A percentile compares a stretch with the other conserved stretches of the same genome.
These are phyloP conservation scores for Protula sp. DNA, from an alignment of 2,888 invertebrate genomes.

Conservation along the genomic window DNA sequence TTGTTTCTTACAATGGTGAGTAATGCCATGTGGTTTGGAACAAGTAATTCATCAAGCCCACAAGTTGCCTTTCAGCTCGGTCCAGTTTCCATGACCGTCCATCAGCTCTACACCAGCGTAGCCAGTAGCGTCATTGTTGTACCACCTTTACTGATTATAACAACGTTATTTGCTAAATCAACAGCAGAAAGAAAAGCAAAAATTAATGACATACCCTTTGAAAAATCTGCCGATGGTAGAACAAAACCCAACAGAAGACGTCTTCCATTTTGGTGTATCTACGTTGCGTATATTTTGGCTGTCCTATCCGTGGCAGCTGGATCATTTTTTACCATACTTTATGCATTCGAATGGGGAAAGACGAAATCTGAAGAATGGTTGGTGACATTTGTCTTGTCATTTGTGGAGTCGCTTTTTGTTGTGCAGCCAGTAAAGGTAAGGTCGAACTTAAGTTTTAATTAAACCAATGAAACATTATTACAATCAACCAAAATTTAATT, in stretches of 20 bases:
- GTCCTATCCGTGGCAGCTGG: slow-evolving; percentile 34
- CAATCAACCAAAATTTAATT: no score
- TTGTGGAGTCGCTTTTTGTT: slow-evolving; percentile 34
- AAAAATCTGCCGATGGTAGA: no score
- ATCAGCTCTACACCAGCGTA: slow-evolving; percentile 27
- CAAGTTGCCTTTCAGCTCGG: slow-evolving; percentile 14
- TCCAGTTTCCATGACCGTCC: slow-evolving; percentile 17
- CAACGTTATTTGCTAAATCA: slow-evolving; percentile 23
- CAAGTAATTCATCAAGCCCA: neutral
- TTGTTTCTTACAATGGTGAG: slow-evolving; percentile 35
- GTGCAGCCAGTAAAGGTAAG: slow-evolving; percentile 40
- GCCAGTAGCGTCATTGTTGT: slow-evolving; percentile 30
- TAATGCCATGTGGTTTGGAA: slow-evolving; percentile 31
- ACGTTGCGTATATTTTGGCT: slow-evolving; percentile 14
- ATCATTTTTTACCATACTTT: slow-evolving; percentile 52
- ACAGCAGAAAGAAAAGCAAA: neutral
- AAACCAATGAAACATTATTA: no score
- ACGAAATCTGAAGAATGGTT: slow-evolving; percentile 54
- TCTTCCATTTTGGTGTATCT: slow-evolving; percentile 13
- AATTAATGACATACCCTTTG: neutral
- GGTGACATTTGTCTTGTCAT: slow-evolving; percentile 36
- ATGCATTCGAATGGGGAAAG: slow-evolving; percentile 54
- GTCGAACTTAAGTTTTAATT: no score
- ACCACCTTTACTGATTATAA: slow-evolving; percentile 25
- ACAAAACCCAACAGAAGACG: neutral